Conservation (phyloP, 2,888 invertebrate species). For the Sarcophaga subvicina region DNA sequence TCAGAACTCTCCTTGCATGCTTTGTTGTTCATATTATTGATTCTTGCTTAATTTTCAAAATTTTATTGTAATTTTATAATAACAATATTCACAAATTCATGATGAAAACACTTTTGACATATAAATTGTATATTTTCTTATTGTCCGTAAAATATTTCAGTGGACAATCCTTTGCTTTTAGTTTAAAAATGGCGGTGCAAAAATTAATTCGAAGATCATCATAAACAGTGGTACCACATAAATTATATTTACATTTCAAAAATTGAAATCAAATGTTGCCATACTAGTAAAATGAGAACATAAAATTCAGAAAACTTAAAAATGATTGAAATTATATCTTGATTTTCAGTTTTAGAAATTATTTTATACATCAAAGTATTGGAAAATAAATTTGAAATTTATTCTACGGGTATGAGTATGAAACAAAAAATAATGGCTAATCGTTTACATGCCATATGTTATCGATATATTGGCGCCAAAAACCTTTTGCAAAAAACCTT, state of each 20-base stretch:
- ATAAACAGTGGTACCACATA: constrained; percentile 1
- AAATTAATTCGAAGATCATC: constrained; percentile 7
- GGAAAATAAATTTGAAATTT: too few relatives aligned
- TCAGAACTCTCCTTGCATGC: constrained; percentile 22
- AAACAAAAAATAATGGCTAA: too few relatives aligned
- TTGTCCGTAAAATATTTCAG: not conserved
- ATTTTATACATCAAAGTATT: too few relatives aligned
- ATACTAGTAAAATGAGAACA: not conserved
- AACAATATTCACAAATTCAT: not conserved
- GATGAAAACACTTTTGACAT: not conserved
- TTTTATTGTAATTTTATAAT: not conserved
- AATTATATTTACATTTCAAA: not conserved
- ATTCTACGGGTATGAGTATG: too few relatives aligned
- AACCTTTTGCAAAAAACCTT: not conserved
- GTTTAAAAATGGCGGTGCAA: constrained; percentile 60
- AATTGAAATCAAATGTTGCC: not conserved
- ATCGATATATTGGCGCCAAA: not conserved
- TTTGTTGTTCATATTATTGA: constrained; percentile 32
- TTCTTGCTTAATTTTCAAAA: not conserved
- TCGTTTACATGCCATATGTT: not conserved
- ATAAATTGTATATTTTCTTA: not conserved
- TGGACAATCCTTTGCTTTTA: not conserved
- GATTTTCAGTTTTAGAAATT: not conserved
- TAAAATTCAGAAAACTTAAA: not conserved
- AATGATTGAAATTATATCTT: not conserved